A percentile compares a stretch with the other conserved stretches of the same genome.
These are phyloP conservation scores for Andrena haemorrhoa DNA, from an alignment of 2,888 invertebrate genomes.

Conservation along the genomic window DNA sequence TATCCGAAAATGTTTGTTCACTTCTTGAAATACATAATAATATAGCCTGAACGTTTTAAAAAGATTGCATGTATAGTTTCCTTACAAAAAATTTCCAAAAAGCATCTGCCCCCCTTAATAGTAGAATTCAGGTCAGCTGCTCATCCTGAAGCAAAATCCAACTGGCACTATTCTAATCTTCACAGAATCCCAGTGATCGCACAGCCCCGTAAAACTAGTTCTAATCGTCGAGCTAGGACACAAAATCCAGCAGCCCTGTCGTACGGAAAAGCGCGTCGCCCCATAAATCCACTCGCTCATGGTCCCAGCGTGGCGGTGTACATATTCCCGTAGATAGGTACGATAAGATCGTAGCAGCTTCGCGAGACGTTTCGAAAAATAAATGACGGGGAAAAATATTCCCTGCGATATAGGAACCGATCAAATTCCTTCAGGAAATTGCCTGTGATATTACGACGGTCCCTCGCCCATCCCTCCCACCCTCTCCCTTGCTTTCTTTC, in stretches of 20 bases:
- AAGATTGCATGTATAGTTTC: too few species aligned
- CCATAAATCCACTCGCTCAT: conserved; percentile 53
- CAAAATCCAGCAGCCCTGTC: conserved; percentile 25
- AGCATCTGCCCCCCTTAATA: too few species aligned
- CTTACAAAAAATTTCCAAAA: too few species aligned
- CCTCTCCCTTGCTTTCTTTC: conserved; percentile 29
- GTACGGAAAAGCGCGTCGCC: conserved; percentile 42
- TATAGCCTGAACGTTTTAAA: too few species aligned
- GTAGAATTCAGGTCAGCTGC: too few species aligned
- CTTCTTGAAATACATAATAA: too few species aligned
- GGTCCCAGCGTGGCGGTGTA: conserved; percentile 26
- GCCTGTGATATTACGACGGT: conserved; percentile 80
- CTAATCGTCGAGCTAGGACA: background rate
- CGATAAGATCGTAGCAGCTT: conserved; percentile 69
- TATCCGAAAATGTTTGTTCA: too few species aligned
- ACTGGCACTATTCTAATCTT: background rate
- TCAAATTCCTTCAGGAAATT: conserved; percentile 81
- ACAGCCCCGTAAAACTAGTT: background rate
- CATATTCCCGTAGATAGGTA: conserved; percentile 51
- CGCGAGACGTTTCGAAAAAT: conserved; percentile 74
- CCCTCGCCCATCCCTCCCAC: conserved; percentile 50
- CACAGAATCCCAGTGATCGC: background rate
- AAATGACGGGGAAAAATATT: conserved; percentile 80
- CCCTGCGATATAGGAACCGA: conserved; percentile 76
- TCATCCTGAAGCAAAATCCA: background rate